Conservation (phyloP, 2,797 vertebrate genomes). For the Neosilurus hyrtlii region DNA sequence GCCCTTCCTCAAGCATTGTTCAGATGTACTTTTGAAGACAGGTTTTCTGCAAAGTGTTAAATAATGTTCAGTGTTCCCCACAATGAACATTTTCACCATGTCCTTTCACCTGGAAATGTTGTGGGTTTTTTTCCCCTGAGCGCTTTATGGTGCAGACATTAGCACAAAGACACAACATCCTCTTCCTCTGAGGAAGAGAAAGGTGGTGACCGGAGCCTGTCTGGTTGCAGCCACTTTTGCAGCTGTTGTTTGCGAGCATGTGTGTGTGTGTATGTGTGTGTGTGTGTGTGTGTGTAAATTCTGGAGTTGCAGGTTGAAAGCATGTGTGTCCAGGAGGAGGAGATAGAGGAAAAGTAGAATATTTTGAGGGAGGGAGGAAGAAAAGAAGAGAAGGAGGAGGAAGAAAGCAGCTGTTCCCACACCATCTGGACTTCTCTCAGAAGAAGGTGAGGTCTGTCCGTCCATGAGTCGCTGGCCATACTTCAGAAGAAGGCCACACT, state of each 20-base stretch:
- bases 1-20: conserved; percentile 78
- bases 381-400: conserved; percentile 50
- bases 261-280: conserved; percentile 17
- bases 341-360: conserved; percentile 52
- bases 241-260: conserved; percentile 39
- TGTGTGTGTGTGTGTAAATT: conserved; percentile 15
- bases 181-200: conserved; percentile 86
- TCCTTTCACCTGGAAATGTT: conserved; percentile 80
- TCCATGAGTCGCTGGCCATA: conserved; percentile 70
- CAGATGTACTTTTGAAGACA: conserved; percentile 72
- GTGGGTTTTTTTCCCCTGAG: conserved; percentile 72
- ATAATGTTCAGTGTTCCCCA: conserved; percentile 65
- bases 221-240: conserved; percentile 52
- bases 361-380: conserved; percentile 59
- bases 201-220: conserved; percentile 62
- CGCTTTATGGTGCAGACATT: conserved; percentile 67
- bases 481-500: conserved; percentile 72
- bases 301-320: conserved; percentile 16
- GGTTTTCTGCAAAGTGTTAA: conserved; percentile 62
- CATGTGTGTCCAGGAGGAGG: conserved; percentile 57
- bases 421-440: conserved; percentile 86
- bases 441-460: conserved; percentile 86
- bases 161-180: conserved; percentile 80
- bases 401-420: conserved; percentile 70
- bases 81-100: conserved; percentile 66